Percentiles rank a stretch among this genome's conserved stretches.
Conservation (phyloP, 2,888 invertebrate genomes). For the Thelaira solivaga region DNA sequence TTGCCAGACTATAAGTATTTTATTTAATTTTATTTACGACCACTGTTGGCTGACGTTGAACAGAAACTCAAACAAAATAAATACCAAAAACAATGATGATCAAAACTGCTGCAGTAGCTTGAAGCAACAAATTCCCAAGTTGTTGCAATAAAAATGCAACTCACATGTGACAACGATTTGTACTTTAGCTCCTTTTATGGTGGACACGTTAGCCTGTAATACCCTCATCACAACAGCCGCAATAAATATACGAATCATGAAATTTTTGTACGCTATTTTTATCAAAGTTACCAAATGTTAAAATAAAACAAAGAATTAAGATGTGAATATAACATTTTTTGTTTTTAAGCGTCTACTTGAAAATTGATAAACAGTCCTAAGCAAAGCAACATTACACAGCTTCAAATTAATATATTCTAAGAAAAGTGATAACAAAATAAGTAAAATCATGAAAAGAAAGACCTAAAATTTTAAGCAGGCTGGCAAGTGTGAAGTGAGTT, state of each 20-base stretch:
- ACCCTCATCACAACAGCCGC: slow-evolving; percentile 32
- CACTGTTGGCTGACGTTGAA: slow-evolving; percentile 35
- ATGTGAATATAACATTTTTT: background rate
- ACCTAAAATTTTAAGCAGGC: too few relatives aligned
- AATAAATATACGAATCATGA: background rate
- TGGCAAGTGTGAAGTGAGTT: too few relatives aligned
- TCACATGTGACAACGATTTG: slow-evolving; percentile 77
- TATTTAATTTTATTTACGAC: background rate
- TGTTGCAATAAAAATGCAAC: slow-evolving; percentile 76
- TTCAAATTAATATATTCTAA: too few relatives aligned
- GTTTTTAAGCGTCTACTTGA: too few relatives aligned
- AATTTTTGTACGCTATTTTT: background rate
- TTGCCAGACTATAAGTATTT: slow-evolving; percentile 49
- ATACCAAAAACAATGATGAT: slow-evolving; percentile 9
- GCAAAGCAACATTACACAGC: too few relatives aligned
- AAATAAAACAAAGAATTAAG: background rate
- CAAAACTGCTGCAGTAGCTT: slow-evolving; percentile 18
- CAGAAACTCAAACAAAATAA: slow-evolving; percentile 30
- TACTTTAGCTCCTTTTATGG: slow-evolving; percentile 76
- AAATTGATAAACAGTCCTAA: too few relatives aligned
- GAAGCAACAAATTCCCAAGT: slow-evolving; percentile 71
- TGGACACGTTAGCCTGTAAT: slow-evolving; percentile 56
- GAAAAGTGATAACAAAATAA: too few relatives aligned
- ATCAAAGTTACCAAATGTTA: slow-evolving; percentile 20
- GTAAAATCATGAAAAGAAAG: too few relatives aligned